A percentile compares a stretch with the other conserved stretches of the same genome.
These are phyloP conservation scores for Cephalopterus ornatus DNA, from an alignment of 2,113 vertebrate species.

Conservation along the genomic window DNA sequence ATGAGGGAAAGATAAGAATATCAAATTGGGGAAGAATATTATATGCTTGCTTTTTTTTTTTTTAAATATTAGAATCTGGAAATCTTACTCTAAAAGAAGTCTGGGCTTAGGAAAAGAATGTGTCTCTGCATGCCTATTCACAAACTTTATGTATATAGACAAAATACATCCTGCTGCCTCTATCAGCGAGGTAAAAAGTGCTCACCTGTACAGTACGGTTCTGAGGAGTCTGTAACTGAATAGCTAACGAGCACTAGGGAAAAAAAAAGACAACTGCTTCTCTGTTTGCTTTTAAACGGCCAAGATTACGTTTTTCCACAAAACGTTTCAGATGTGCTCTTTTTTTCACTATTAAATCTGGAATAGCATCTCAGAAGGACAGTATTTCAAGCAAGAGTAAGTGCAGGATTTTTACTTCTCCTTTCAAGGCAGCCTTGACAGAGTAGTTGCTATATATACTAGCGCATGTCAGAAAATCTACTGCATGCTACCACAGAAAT, in stretches of 20 bases:
- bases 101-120: not conserved
- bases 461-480: not conserved
- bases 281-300: not conserved
- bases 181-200: not conserved
- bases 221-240: not conserved
- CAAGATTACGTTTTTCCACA: not conserved
- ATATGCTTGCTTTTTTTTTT: not conserved
- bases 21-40: not conserved
- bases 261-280: not conserved
- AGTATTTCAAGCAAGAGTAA: not conserved
- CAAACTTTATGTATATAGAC: not conserved
- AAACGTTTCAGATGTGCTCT: not conserved
- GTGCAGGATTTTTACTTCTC: not conserved
- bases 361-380: not conserved
- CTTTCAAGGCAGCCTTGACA: not conserved
- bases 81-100: not conserved
- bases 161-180: not conserved
- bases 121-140: not conserved
- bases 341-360: not conserved
- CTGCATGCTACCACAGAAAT: not conserved
- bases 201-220: not conserved
- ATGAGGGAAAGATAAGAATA: not conserved
- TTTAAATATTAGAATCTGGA: not conserved
- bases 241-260: not conserved
- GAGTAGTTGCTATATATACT: not conserved